Evolutionary conservation across 2,888 invertebrate species (phyloP).

Genomic region (Phyto melanocephala): DNA sequence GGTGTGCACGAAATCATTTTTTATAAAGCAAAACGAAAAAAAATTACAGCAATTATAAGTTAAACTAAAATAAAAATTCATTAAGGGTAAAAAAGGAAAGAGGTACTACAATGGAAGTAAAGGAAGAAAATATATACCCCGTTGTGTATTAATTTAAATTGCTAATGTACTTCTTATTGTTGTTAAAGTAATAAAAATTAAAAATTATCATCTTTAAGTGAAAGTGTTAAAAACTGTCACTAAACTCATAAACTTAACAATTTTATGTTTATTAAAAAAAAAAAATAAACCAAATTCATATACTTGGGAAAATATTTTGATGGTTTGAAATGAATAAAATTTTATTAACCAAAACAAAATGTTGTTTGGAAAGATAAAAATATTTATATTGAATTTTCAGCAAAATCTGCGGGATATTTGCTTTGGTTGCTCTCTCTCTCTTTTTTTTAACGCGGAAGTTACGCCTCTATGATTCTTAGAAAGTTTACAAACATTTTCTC

Average conservation of each 20-base stretch:
- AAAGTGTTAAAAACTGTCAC: constrained; percentile 58
- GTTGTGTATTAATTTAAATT: background rate
- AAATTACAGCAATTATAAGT: no score
- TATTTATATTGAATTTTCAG: background rate
- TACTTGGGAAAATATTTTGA: no score
- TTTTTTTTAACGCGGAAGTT: background rate
- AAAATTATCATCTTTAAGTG: constrained; percentile 15
- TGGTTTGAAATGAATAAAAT: no score
- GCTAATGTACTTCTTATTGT: background rate
- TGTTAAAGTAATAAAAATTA: constrained; percentile 45
- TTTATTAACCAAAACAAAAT: no score
- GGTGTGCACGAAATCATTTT: background rate
- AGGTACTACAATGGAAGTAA: no score
- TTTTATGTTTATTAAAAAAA: constrained; percentile 27
- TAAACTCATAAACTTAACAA: constrained; percentile 45
- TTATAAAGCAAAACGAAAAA: no score
- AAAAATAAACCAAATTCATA: no score
- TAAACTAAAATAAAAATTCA: no score
- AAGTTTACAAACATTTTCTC: background rate
- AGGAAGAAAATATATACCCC: background rate
- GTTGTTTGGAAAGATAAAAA: no score
- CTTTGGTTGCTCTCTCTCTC: background rate
- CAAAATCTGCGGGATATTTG: constrained; percentile 30
- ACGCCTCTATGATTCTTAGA: constrained; percentile 22
- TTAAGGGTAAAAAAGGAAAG: no score